A percentile compares a stretch with the other conserved stretches of the same genome.
Conservation (phyloP, 2,797 vertebrate genomes). For the Ptychadena robeensis region DNA sequence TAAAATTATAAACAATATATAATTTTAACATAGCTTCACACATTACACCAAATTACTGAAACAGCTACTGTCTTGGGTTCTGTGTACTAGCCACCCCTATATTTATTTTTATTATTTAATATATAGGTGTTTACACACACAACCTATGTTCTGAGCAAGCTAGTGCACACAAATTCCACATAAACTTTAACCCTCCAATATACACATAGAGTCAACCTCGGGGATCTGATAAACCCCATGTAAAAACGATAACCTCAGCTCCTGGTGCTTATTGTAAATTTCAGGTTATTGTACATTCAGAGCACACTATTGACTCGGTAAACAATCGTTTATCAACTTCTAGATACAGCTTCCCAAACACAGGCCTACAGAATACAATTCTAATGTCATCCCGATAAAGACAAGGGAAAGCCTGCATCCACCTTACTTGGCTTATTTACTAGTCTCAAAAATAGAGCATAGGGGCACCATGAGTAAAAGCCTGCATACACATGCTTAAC, state of each 20-base stretch:
- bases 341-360: conserved; percentile 31
- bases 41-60: neutral
- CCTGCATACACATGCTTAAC: neutral
- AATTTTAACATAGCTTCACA: neutral
- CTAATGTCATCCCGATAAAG: neutral
- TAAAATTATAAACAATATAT: too few species aligned
- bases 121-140: neutral
- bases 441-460: neutral
- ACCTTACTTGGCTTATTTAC: neutral
- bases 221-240: conserved; percentile 33
- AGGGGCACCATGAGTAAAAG: neutral
- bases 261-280: conserved; percentile 35
- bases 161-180: neutral
- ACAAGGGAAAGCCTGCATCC: neutral
- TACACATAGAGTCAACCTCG: neutral
- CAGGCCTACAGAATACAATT: conserved; percentile 38
- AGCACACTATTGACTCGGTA: conserved; percentile 36
- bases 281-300: conserved; percentile 33
- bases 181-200: neutral
- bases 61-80: neutral
- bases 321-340: conserved; percentile 43
- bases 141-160: neutral
- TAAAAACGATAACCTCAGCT: conserved; percentile 48
- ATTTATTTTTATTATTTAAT: neutral
- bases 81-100: neutral